These are phyloP conservation scores for Drosophila rellima DNA, from an alignment of 2,888 invertebrate genomes.

Conservation along the genomic window DNA sequence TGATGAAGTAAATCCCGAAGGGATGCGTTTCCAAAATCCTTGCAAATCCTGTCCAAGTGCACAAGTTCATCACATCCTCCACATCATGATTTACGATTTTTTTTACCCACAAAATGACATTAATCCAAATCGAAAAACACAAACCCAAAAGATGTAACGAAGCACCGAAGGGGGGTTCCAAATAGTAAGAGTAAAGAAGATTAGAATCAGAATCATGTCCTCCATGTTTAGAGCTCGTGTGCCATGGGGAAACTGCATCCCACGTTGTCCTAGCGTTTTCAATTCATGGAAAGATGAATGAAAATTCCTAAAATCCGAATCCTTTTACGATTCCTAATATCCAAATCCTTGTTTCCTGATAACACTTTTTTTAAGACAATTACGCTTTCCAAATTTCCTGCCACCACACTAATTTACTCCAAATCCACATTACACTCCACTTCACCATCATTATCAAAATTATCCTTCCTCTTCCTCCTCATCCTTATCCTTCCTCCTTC, in stretches of 20 bases:
- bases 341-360: slow-evolving; percentile 61
- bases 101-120: slow-evolving; percentile 43
- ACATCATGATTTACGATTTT: slow-evolving; percentile 26
- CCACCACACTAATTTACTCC: slow-evolving; percentile 66
- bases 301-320: slow-evolving; percentile 63
- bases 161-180: slow-evolving; percentile 40
- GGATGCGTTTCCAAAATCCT: slow-evolving; percentile 58
- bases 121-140: slow-evolving; percentile 48
- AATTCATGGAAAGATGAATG: slow-evolving; percentile 33
- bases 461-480: slow-evolving; percentile 55
- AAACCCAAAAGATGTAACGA: slow-evolving; percentile 45
- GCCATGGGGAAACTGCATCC: slow-evolving; percentile 64
- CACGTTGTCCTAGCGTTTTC: slow-evolving; percentile 65
- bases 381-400: slow-evolving; percentile 62
- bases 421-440: slow-evolving; percentile 57
- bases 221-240: slow-evolving; percentile 38
- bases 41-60: slow-evolving; percentile 59
- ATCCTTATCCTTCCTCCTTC: slow-evolving; percentile 62
- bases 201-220: slow-evolving; percentile 36
- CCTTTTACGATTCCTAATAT: slow-evolving; percentile 53
- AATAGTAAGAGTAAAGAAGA: slow-evolving; percentile 45
- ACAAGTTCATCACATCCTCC: slow-evolving; percentile 51
- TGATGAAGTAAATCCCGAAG: slow-evolving; percentile 57
- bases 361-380: slow-evolving; percentile 42
- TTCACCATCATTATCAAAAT: slow-evolving; percentile 59